phyloP scores from a whole-genome alignment of 1,140 invertebrate species.

The Drosophila aff. region DNA sequence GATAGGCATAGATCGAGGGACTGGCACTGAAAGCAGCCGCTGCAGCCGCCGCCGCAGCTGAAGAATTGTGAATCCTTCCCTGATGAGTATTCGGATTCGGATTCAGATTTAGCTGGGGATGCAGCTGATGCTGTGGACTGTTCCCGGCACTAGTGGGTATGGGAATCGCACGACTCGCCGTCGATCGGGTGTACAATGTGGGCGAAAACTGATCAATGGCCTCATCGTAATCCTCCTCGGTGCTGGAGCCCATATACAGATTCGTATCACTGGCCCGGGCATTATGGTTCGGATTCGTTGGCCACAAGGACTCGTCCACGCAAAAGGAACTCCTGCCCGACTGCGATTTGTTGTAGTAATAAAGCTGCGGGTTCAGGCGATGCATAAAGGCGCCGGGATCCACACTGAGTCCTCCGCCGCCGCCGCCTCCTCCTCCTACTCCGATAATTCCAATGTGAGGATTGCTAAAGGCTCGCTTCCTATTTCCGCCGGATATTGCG shows the following conservation, averaged over 20 bases:
- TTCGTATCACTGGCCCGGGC: conserved; percentile 58
- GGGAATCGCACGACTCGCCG: conserved; percentile 61
- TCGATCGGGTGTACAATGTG: conserved; percentile 52
- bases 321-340: conserved; percentile 78
- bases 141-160: conserved; percentile 75
- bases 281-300: conserved; percentile 20
- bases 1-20: conserved; percentile 60
- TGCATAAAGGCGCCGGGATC: conserved; percentile 33
- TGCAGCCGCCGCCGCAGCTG: conserved; percentile 15
- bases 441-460: conserved; percentile 57
- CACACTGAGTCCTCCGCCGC: conserved; percentile 23
- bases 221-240: conserved; percentile 72
- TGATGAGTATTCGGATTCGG: conserved; percentile 8
- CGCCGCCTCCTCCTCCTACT: neutral
- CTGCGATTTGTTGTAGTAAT: conserved; percentile 70
- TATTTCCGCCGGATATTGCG: conserved; percentile 37
- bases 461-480: conserved; percentile 78
- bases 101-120: neutral
- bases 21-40: conserved; percentile 70
- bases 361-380: conserved; percentile 65
- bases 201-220: conserved; percentile 80
- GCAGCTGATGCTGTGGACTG: conserved; percentile 70
- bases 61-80: conserved; percentile 6
- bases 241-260: conserved; percentile 48
- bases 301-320: conserved; percentile 75